Evolutionary conservation across 2,113 vertebrate species (phyloP).

Genomic region (human): DNA sequence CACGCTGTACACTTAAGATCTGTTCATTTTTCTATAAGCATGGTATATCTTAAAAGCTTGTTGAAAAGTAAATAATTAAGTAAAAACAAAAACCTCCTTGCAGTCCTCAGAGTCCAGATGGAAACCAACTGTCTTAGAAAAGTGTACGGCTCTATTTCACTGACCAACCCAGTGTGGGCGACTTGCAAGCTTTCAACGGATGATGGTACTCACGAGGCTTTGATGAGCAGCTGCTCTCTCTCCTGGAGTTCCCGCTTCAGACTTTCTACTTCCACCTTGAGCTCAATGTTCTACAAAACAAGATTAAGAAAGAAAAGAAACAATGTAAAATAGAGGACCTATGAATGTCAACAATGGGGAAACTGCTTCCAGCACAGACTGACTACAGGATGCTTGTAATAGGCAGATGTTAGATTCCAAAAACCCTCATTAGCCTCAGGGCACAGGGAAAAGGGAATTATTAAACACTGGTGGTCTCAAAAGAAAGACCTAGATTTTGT

Average conservation of each 20-base stretch:
- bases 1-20: not conserved
- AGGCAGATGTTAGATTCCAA: constrained; percentile 46
- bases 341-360: not conserved
- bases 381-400: not conserved
- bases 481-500: constrained; percentile 51
- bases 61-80: constrained; percentile 8
- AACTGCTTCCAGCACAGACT: accelerated
- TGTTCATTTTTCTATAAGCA: not conserved
- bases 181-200: not conserved
- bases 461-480: constrained; percentile 60
- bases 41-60: not conserved
- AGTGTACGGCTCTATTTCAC: not conserved
- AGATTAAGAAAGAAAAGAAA: constrained; percentile 41
- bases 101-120: not conserved
- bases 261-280: constrained; percentile 97
- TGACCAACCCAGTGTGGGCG: not conserved
- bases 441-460: constrained; percentile 25
- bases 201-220: constrained; percentile 92
- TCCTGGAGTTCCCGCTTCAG: constrained; percentile 95
- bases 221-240: constrained; percentile 94
- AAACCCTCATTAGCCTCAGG: constrained; percentile 46
- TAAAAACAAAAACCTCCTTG: not conserved
- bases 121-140: not conserved
- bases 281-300: constrained; percentile 93
- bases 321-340: constrained; percentile 1